Percentiles rank a stretch among this genome's conserved stretches.
Conservation (phyloP, 2,797 vertebrate species). For the Rhinichthys osculus region DNA sequence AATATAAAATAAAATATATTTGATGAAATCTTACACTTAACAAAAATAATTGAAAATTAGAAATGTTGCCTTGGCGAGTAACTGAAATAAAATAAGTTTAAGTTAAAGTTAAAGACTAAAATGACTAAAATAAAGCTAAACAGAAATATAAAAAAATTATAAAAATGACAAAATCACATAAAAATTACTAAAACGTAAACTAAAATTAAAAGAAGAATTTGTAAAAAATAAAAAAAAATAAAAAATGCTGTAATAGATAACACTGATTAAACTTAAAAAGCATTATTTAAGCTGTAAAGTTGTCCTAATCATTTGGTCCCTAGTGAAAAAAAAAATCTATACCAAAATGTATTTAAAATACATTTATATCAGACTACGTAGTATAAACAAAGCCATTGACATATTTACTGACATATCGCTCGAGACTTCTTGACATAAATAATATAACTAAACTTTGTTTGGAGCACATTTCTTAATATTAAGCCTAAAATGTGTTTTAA, state of each 20-base stretch:
- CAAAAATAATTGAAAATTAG: neutral
- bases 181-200: neutral
- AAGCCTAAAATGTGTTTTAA: no score
- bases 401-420: no score
- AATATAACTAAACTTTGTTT: no score
- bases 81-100: neutral
- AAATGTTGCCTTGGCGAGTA: neutral
- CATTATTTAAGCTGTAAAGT: neutral
- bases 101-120: neutral
- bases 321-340: no score
- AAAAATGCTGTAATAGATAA: neutral
- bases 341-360: no score
- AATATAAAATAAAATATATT: neutral
- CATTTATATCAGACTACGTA: no score
- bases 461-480: no score
- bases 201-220: neutral
- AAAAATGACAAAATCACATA: neutral
- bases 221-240: no score
- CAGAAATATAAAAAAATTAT: neutral
- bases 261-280: neutral
- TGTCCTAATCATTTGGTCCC: neutral
- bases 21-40: neutral
- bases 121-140: neutral
- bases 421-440: no score
- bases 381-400: no score